Evolutionary conservation across 2,113 vertebrate species (phyloP).

Genomic region (Ophiodon elongatus): DNA sequence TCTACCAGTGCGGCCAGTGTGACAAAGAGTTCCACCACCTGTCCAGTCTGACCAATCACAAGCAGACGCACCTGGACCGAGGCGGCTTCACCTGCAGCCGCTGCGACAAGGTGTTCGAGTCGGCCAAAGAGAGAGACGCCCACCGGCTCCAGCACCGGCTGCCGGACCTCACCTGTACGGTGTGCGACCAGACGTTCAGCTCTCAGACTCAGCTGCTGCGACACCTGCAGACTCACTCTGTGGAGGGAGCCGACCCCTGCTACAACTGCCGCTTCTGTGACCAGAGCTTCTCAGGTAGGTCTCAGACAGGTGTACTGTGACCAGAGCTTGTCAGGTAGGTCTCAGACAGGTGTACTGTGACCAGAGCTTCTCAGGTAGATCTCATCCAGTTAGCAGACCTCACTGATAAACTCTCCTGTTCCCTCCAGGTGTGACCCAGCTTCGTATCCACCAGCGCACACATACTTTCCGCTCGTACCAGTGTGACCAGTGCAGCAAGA

Average conservation of each 20-base stretch:
- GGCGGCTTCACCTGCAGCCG: conserved; percentile 52
- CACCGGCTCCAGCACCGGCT: conserved; percentile 62
- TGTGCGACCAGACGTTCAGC: conserved; percentile 64
- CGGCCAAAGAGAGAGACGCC: conserved; percentile 46
- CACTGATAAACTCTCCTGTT: too few species aligned
- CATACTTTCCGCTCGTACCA: conserved; percentile 72
- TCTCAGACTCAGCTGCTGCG: conserved; percentile 73
- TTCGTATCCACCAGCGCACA: conserved; percentile 81
- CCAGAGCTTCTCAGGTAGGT: conserved; percentile 65
- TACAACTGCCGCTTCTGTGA: conserved; percentile 80
- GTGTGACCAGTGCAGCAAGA: conserved; percentile 79
- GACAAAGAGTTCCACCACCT: conserved; percentile 68
- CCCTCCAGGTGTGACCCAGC: conserved; percentile 67
- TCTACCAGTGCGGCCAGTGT: conserved; percentile 73
- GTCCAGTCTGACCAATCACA: conserved; percentile 78
- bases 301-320: too few species aligned
- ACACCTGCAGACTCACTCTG: conserved; percentile 71
- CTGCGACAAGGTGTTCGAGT: conserved; percentile 47
- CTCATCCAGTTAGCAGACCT: not conserved
- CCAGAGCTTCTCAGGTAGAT: not conserved
- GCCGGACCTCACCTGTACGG: conserved; percentile 57
- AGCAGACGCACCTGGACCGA: conserved; percentile 59
- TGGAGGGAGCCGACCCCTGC: conserved; percentile 47
- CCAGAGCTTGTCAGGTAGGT: too few species aligned
- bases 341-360: too few species aligned